These are phyloP conservation scores for Sphaerophoria rueppellii DNA, from an alignment of 2,888 invertebrate species.

Conservation along the genomic window DNA sequence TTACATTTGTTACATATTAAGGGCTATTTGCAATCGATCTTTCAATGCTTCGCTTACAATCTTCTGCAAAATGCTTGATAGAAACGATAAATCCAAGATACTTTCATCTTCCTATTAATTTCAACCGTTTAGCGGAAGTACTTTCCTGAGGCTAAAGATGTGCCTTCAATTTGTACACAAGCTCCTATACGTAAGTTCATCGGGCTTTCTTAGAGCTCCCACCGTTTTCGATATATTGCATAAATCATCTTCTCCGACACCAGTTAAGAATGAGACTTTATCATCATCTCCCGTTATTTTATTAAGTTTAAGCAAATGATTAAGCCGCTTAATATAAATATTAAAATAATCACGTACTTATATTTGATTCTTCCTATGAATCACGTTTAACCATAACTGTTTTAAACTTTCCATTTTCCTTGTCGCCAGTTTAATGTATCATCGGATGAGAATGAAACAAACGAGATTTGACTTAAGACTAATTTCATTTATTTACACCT, in stretches of 20 bases:
- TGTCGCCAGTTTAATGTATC: no score
- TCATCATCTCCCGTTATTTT: not conserved
- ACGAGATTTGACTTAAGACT: no score
- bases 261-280: not conserved
- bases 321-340: no score
- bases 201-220: not conserved
- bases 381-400: no score
- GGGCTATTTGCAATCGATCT: constrained; percentile 1
- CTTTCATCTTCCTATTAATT: constrained; percentile 11
- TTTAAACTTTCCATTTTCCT: no score
- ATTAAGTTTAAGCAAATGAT: no score
- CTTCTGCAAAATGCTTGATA: constrained; percentile 16
- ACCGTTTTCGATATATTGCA: not conserved
- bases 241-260: not conserved
- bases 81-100: constrained; percentile 24
- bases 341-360: no score
- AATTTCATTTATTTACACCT: no score
- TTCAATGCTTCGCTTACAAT: not conserved
- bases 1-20: not conserved
- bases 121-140: constrained; percentile 15
- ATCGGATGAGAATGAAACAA: no score
- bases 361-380: no score
- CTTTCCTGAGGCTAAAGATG: not conserved
- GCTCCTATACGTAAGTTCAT: no score
- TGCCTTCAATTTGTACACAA: not conserved